phyloP scores from a whole-genome alignment of 2,113 vertebrate genomes.

The Centropristis striata region DNA sequence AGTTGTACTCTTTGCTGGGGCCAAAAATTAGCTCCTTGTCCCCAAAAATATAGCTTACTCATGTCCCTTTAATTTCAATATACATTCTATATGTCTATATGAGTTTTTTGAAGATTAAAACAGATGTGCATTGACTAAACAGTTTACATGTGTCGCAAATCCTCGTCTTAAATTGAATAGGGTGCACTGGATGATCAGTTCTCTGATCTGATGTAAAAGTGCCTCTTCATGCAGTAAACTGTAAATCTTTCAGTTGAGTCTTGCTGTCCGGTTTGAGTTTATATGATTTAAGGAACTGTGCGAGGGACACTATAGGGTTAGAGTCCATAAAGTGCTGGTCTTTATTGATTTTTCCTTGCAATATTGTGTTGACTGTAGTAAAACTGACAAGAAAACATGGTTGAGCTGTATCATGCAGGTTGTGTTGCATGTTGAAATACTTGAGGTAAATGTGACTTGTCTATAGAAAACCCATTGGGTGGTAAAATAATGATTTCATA shows the following conservation, averaged over 20 bases:
- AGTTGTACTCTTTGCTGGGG: not conserved
- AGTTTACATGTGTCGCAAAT: not conserved
- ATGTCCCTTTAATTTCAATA: not conserved
- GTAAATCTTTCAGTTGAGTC: not conserved
- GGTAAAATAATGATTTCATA: not conserved
- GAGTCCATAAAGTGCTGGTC: not conserved
- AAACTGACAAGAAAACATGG: no score
- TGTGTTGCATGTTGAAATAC: conserved; percentile 7
- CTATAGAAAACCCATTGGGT: not conserved
- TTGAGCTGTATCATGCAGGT: conserved; percentile 4
- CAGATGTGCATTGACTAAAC: not conserved
- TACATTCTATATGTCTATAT: not conserved
- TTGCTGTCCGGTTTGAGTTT: not conserved
- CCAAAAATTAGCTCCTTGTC: not conserved
- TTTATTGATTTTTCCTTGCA: not conserved
- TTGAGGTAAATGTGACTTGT: not conserved
- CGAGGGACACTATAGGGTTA: not conserved
- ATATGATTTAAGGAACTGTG: not conserved
- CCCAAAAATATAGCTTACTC: not conserved
- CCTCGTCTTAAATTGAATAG: not conserved
- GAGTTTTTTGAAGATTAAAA: not conserved
- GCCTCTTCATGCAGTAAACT: not conserved
- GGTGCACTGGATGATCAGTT: not conserved
- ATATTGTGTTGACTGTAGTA: not conserved
- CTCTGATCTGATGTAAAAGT: not conserved